Evolutionary conservation across 1,140 invertebrate genomes (phyloP).

Genomic region (Helicoverpa armigera): DNA sequence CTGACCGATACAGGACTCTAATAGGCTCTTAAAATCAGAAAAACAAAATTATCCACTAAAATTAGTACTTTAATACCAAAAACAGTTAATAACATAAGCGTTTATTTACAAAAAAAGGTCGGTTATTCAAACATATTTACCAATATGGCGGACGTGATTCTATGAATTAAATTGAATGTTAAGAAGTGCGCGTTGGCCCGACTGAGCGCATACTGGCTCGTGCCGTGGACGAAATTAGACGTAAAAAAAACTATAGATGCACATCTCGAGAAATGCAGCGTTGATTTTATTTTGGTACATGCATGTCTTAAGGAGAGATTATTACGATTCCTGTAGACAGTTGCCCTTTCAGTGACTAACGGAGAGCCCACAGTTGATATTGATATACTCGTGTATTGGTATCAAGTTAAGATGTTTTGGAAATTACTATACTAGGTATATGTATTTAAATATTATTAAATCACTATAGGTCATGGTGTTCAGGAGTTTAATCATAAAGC

Average conservation of each 20-base stretch:
- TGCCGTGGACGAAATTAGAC: slow-evolving; percentile 81
- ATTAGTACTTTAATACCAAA: slow-evolving; percentile 37
- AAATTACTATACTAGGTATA: too few species aligned
- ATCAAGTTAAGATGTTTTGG: too few species aligned
- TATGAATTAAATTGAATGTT: slow-evolving; percentile 38
- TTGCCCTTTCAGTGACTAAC: slow-evolving; percentile 4
- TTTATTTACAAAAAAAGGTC: slow-evolving; percentile 30
- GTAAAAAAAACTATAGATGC: slow-evolving; percentile 76
- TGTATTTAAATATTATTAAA: too few species aligned
- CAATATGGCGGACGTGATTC: slow-evolving; percentile 46
- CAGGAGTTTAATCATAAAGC: too few species aligned
- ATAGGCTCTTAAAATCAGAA: slow-evolving; percentile 64
- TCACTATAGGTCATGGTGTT: too few species aligned
- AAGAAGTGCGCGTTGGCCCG: slow-evolving; percentile 68
- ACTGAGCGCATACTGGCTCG: slow-evolving; percentile 77
- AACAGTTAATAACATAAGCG: slow-evolving; percentile 43
- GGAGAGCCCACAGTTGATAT: background rate
- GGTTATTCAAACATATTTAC: slow-evolving; percentile 57
- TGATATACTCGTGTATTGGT: background rate
- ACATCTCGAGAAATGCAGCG: slow-evolving; percentile 80
- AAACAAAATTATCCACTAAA: slow-evolving; percentile 47
- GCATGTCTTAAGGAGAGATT: slow-evolving; percentile 25
- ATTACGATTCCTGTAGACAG: slow-evolving; percentile 32
- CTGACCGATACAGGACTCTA: slow-evolving; percentile 76
- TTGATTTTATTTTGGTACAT: slow-evolving; percentile 68